phyloP scores from a whole-genome alignment of 2,888 invertebrate genomes.

The Mesochorus sp. region DNA sequence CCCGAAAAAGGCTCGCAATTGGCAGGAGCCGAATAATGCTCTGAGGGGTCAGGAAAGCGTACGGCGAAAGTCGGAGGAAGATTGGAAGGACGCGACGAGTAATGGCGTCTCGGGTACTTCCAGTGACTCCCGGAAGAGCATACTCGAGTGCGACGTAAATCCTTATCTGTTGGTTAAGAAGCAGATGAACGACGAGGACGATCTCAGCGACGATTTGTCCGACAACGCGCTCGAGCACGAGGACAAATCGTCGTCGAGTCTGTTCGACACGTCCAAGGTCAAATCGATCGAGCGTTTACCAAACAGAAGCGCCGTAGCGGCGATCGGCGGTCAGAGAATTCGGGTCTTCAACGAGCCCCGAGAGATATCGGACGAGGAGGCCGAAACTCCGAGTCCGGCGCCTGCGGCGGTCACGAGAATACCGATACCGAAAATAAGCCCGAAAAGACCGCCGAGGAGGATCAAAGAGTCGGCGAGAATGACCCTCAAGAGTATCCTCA shows the following conservation, averaged over 20 bases:
- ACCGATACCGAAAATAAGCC: constrained; percentile 83
- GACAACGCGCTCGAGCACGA: constrained; percentile 74
- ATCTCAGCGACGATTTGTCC: constrained; percentile 80
- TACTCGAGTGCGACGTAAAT: constrained; percentile 92
- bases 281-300: constrained; percentile 80
- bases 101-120: constrained; percentile 1
- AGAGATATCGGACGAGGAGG: constrained; percentile 72
- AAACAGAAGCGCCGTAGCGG: constrained; percentile 79
- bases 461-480: constrained; percentile 82
- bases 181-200: constrained; percentile 75
- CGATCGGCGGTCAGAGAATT: constrained; percentile 88
- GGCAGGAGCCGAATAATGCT: constrained; percentile 64
- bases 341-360: constrained; percentile 84
- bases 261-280: constrained; percentile 79
- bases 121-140: constrained; percentile 84
- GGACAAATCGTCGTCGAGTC: constrained; percentile 66
- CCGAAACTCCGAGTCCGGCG: constrained; percentile 13
- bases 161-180: constrained; percentile 91
- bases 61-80: constrained; percentile 57
- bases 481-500: constrained; percentile 76
- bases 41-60: constrained; percentile 26
- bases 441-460: constrained; percentile 86
- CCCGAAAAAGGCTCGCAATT: constrained; percentile 66
- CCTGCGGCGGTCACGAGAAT: constrained; percentile 71
- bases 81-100: constrained; percentile 60